Conservation (phyloP, 2,113 vertebrate species). For the Fregata magnificens region DNA sequence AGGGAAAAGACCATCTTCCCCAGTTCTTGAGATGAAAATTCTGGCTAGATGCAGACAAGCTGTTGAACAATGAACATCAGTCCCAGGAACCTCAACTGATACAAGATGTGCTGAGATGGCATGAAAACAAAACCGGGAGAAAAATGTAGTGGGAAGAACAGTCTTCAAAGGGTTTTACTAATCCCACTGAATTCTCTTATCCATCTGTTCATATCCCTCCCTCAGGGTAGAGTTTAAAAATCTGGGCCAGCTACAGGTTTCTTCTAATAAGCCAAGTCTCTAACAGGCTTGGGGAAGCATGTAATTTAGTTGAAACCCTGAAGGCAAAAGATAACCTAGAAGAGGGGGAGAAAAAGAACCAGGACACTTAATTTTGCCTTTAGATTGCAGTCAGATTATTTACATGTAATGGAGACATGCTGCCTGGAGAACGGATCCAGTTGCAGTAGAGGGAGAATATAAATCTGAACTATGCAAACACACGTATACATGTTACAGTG, state of each 20-base stretch:
- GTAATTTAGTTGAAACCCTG: background rate
- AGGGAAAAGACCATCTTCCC: background rate
- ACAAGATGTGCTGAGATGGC: slow-evolving; percentile 18
- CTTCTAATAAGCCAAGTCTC: slow-evolving; percentile 10
- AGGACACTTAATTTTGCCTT: background rate
- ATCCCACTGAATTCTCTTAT: slow-evolving; percentile 44
- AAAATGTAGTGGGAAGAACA: background rate
- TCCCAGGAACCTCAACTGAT: background rate
- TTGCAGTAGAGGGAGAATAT: background rate
- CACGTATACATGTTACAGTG: fast-evolving
- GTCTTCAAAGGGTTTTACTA: slow-evolving; percentile 55
- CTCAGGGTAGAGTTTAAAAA: slow-evolving; percentile 11
- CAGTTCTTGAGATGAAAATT: background rate
- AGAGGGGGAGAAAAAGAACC: background rate
- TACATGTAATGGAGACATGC: background rate
- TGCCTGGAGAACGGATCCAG: background rate
- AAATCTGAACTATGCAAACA: background rate
- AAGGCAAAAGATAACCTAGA: slow-evolving; percentile 13
- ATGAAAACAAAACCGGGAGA: background rate
- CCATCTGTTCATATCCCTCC: slow-evolving; percentile 42
- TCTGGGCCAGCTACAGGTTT: slow-evolving; percentile 52
- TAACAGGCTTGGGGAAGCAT: slow-evolving; percentile 27
- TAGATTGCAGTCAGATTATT: background rate
- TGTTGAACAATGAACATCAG: background rate
- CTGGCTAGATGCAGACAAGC: background rate